phyloP scores from a whole-genome alignment of 2,888 invertebrate species.

The Noctua janthina region DNA sequence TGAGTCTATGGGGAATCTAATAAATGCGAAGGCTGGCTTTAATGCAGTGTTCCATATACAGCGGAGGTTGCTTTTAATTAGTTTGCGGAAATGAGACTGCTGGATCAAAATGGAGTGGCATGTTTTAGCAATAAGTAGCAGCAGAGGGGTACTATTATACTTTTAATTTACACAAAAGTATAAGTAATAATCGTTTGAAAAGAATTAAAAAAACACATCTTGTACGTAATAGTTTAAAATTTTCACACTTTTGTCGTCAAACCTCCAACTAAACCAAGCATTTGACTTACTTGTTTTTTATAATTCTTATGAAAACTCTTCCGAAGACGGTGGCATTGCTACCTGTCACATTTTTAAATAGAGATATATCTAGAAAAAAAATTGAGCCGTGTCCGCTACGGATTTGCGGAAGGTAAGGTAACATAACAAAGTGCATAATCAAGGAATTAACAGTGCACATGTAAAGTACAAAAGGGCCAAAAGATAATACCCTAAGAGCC shows the following conservation, averaged over 20 bases:
- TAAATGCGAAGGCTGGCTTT: conserved; percentile 51
- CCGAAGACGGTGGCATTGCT: background rate
- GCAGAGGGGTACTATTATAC: background rate
- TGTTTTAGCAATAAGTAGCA: background rate
- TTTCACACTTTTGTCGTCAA: background rate
- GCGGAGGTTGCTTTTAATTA: conserved; percentile 58
- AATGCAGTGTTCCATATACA: conserved; percentile 34
- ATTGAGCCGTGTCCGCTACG: too few species aligned
- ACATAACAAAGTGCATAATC: background rate
- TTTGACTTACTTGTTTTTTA: background rate
- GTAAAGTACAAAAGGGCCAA: background rate
- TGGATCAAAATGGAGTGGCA: conserved; percentile 7
- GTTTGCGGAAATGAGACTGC: conserved; percentile 40
- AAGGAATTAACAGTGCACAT: background rate
- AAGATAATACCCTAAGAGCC: background rate
- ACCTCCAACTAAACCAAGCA: background rate
- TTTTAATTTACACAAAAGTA: background rate
- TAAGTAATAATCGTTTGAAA: background rate
- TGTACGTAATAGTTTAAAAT: background rate
- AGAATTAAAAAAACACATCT: too few species aligned
- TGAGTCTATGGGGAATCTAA: conserved; percentile 42
- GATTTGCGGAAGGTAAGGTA: background rate
- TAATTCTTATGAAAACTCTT: background rate
- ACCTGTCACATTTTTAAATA: background rate
- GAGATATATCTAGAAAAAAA: background rate